Conservation (phyloP, 2,797 vertebrate genomes). For the Clarias laeviceps region DNA sequence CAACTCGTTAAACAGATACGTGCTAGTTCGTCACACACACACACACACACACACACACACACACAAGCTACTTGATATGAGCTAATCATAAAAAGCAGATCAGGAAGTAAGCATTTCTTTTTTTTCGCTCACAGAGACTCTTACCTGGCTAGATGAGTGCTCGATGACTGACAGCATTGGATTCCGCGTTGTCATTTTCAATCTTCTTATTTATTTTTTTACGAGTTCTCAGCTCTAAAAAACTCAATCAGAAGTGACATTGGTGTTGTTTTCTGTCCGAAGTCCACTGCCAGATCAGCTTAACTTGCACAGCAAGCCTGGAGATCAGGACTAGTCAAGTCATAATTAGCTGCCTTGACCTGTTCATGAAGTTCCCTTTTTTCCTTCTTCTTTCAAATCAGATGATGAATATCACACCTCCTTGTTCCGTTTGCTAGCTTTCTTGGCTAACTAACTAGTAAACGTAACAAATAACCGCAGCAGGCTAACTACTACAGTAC, state of each 20-base stretch:
- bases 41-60: too few species aligned
- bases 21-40: constrained; percentile 16
- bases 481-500: background rate
- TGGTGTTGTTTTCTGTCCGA: constrained; percentile 27
- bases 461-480: background rate
- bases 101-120: constrained; percentile 27
- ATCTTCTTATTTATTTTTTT: constrained; percentile 29
- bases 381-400: background rate
- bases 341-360: constrained; percentile 25
- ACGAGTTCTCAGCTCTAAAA: constrained; percentile 50
- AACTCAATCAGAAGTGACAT: constrained; percentile 49
- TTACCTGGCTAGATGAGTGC: constrained; percentile 60
- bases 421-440: background rate
- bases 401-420: background rate
- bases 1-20: background rate
- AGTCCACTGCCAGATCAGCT: constrained; percentile 41
- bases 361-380: background rate
- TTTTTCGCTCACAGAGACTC: background rate
- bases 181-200: constrained; percentile 60
- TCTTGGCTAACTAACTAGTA: background rate
- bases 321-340: constrained; percentile 16
- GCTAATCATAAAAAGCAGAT: background rate
- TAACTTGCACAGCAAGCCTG: constrained; percentile 6
- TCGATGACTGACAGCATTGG: constrained; percentile 56
- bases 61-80: background rate